Percentiles rank a stretch among this genome's conserved stretches.
These are phyloP conservation scores for Lamprotornis superbus DNA, from an alignment of 2,113 vertebrate genomes.

Conservation along the genomic window DNA sequence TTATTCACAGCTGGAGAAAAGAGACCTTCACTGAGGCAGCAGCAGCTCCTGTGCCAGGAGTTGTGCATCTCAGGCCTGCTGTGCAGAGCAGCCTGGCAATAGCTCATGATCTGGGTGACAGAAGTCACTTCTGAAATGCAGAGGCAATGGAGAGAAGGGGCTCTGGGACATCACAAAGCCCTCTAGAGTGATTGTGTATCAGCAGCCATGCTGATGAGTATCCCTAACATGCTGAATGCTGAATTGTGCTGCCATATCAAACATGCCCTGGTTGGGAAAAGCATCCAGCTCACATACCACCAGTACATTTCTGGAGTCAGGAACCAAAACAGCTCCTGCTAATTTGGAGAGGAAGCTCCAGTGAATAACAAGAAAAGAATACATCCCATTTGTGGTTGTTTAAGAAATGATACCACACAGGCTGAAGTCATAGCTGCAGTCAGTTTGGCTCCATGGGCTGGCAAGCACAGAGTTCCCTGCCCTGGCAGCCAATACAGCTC, in stretches of 20 bases:
- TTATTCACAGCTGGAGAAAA: not conserved
- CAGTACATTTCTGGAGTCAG: not conserved
- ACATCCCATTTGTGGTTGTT: not conserved
- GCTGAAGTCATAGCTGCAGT: not conserved
- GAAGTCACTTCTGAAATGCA: not conserved
- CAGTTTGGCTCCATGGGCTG: not conserved
- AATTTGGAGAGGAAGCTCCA: not conserved
- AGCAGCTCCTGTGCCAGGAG: not conserved
- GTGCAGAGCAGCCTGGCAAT: not conserved
- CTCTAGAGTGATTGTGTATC: accelerated
- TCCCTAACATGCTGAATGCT: not conserved
- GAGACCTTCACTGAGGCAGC: not conserved
- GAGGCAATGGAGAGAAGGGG: not conserved
- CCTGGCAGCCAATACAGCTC: not conserved
- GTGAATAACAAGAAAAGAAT: not conserved
- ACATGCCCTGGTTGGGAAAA: accelerated
- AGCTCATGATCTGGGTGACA: not conserved
- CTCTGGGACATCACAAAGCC: not conserved
- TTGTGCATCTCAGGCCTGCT: not conserved
- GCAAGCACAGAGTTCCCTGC: accelerated
- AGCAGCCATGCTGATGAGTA: not conserved
- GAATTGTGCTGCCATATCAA: not conserved
- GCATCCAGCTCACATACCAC: not conserved
- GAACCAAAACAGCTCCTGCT: not conserved
- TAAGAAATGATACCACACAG: not conserved